Evolutionary conservation across 2,113 vertebrate genomes (phyloP).

Genomic region (Crotophaga sulcirostris): DNA sequence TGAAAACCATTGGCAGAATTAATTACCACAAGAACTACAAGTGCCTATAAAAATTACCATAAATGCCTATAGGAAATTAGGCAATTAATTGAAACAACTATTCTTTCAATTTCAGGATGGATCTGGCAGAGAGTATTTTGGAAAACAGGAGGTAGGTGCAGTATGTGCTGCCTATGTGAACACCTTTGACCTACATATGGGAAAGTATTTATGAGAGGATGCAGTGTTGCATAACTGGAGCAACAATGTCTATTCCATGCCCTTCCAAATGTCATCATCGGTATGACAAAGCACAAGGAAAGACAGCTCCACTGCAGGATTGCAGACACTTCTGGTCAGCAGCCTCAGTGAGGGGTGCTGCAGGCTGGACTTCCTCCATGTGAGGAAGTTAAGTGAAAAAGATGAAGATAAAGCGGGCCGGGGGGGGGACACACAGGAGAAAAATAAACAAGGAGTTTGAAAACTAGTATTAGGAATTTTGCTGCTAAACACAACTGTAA

Average conservation of each 20-base stretch:
- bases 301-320: neutral
- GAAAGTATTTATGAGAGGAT: neutral
- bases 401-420: neutral
- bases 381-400: neutral
- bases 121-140: no score
- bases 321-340: neutral
- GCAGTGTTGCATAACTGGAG: neutral
- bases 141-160: no score
- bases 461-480: conserved; percentile 23
- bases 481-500: neutral
- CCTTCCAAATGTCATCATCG: neutral
- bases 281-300: neutral
- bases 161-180: no score
- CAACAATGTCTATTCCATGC: neutral
- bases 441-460: neutral
- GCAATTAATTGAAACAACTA: neutral
- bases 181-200: neutral
- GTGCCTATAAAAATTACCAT: neutral
- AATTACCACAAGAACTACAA: neutral
- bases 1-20: neutral
- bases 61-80: neutral
- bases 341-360: neutral
- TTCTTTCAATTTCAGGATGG: neutral
- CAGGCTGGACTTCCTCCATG: neutral
- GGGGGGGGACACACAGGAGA: neutral